Base-by-base conservation (phyloP, 2,113 vertebrate species). In the Anser cygnoides region DNA sequence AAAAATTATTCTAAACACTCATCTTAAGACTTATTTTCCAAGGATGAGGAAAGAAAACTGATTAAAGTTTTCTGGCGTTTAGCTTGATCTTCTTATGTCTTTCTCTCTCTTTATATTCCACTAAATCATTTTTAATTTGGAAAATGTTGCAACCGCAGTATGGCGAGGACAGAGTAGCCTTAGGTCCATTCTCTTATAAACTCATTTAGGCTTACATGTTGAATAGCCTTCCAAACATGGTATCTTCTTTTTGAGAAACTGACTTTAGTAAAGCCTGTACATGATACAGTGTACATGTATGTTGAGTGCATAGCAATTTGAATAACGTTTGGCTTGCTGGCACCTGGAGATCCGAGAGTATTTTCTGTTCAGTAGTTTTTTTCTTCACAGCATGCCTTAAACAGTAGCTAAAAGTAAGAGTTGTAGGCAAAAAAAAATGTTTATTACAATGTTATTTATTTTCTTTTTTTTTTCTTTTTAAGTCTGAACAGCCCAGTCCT, bases 401-500 rank as follows among this genome's bases (percentile, higher is more conserved):
- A 37, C 50, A 68, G 20, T 63, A 50, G 44, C n/a, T 90, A 73
- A 83, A 26, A 3, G 0, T 84, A 75, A 83, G 11, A 55, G 21
- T 82, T 87, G 28, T 25, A 61, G 66, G 79, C 62, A 75, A 44
- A 81, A 83, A 20, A 49, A 49, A 46, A 4, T 41, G 50, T 92
- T 55, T 91, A 83, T 43, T 90, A 71, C 23, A 58, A 66, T 97
- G 41, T 85, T 90, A 28, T 35, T 89, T 96, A 68, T 85, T 71
- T 96, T 66, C 15, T 84, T 86, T 58, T 93, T 88, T 90, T 88
- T 81, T 78, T 81, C 83, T 94, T 94, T 95, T 95, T 6, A 94
- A 99, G 98, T 99, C 99, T 6, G 99, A 99, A 94, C 99, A 99
- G 95, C 99, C 98, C 93, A 99, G 99, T 97, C 99, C 99, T 83